Evolutionary conservation across 2,888 invertebrate species (phyloP).

Genomic region (Synanthedon tipuliformis): DNA sequence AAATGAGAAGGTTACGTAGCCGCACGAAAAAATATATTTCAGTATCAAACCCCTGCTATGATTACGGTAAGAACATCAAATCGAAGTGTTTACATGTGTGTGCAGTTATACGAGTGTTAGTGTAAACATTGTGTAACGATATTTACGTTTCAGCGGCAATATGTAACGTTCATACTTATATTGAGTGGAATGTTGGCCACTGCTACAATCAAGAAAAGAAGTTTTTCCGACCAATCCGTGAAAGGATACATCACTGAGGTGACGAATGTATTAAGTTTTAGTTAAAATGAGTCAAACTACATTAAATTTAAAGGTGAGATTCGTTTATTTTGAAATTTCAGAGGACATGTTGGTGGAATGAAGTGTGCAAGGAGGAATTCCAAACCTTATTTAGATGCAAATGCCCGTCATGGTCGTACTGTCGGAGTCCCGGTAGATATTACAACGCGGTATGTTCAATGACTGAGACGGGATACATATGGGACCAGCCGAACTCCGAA

Average conservation of each 20-base stretch:
- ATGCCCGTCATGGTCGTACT: slow-evolving; percentile 90
- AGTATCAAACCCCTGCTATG: slow-evolving; percentile 49
- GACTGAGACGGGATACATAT: slow-evolving; percentile 91
- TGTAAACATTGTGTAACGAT: slow-evolving; percentile 14
- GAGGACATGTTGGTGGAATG: slow-evolving; percentile 95
- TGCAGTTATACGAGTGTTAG: slow-evolving; percentile 13
- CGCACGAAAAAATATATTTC: slow-evolving; percentile 29
- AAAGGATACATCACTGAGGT: slow-evolving; percentile 88
- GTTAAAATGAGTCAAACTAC: neutral
- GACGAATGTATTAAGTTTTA: slow-evolving; percentile 3
- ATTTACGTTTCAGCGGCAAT: slow-evolving; percentile 37
- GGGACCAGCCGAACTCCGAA: slow-evolving; percentile 80
- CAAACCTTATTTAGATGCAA: slow-evolving; percentile 87
- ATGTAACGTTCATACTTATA: slow-evolving; percentile 46
- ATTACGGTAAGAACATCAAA: slow-evolving; percentile 38
- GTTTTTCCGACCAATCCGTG: slow-evolving; percentile 84
- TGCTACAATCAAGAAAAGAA: slow-evolving; percentile 70
- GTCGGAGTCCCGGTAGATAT: slow-evolving; percentile 87
- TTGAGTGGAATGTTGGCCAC: slow-evolving; percentile 40
- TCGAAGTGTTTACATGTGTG: slow-evolving; percentile 12
- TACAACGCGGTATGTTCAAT: slow-evolving; percentile 92
- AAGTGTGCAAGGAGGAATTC: slow-evolving; percentile 92
- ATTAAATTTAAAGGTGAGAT: neutral
- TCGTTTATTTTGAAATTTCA: slow-evolving; percentile 35
- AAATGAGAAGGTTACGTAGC: slow-evolving; percentile 31